These are phyloP conservation scores for Nematostella vectensis DNA, from an alignment of 92 coral and sea anemone species.

Conservation along the genomic window DNA sequence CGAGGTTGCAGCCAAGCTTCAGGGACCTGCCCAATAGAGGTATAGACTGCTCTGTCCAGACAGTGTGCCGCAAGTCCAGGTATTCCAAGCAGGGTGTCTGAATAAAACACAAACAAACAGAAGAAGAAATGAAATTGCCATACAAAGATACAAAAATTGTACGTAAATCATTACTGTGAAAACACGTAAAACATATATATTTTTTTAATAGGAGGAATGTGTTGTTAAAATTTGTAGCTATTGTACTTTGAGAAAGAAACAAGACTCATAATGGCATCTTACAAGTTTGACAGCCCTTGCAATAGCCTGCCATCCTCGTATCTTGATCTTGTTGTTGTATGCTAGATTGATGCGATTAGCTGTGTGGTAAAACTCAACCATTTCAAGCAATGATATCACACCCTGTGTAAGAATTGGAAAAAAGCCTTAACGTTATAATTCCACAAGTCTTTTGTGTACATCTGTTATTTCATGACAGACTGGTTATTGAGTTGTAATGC, in stretches of 20 bases:
- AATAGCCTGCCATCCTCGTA: slow-evolving; percentile 91
- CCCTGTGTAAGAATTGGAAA: too few species aligned
- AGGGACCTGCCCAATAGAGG: slow-evolving; percentile 80
- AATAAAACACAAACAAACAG: neutral
- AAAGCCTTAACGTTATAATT: too few species aligned
- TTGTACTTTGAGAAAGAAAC: too few species aligned
- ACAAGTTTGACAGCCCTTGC: slow-evolving; percentile 77
- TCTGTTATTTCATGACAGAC: too few species aligned
- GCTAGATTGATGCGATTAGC: slow-evolving; percentile 79
- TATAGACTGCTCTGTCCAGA: slow-evolving; percentile 86
- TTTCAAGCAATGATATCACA: slow-evolving; percentile 81
- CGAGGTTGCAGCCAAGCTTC: slow-evolving; percentile 67
- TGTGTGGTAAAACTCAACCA: slow-evolving; percentile 93
- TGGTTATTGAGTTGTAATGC: too few species aligned
- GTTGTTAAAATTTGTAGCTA: too few species aligned
- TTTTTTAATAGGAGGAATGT: too few species aligned
- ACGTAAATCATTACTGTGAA: too few species aligned
- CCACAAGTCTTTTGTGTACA: too few species aligned
- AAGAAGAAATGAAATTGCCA: neutral
- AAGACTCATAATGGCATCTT: too few species aligned
- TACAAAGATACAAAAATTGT: too few species aligned
- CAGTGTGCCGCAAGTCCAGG: slow-evolving; percentile 81
- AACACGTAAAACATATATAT: too few species aligned
- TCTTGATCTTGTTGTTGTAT: slow-evolving; percentile 69
- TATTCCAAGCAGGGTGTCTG: slow-evolving; percentile 87